Percentiles rank a stretch among this genome's conserved stretches.
phyloP scores from a whole-genome alignment of 2,797 vertebrate species.

The Enoplosus armatus region DNA sequence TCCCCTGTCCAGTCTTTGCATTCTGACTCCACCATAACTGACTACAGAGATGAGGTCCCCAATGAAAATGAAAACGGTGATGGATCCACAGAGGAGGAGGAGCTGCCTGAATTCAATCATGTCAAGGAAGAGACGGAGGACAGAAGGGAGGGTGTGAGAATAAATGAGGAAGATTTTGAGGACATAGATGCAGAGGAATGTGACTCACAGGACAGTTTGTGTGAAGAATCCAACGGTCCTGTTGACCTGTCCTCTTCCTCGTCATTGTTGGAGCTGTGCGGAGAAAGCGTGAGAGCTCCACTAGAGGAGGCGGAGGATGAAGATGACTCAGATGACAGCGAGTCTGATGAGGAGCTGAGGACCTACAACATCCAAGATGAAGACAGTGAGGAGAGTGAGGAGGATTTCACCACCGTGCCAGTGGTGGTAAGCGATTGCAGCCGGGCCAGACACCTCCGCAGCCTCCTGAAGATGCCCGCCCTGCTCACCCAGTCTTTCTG shows the following conservation, averaged over 20 bases:
- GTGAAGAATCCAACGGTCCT: constrained; percentile 71
- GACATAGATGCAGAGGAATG: constrained; percentile 80
- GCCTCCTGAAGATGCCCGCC: constrained; percentile 94
- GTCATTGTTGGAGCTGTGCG: constrained; percentile 78
- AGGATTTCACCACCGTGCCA: constrained; percentile 84
- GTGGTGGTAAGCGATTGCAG: constrained; percentile 95
- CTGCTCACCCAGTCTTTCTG: constrained; percentile 89
- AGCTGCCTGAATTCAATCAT: constrained; percentile 87
- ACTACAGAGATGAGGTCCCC: constrained; percentile 76
- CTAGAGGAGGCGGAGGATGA: constrained; percentile 88
- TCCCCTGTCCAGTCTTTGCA: constrained; percentile 72
- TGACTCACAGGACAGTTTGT: constrained; percentile 74
- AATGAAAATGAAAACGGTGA: constrained; percentile 90
- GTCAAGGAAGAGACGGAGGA: constrained; percentile 63
- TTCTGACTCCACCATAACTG: constrained; percentile 74
- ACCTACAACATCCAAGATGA: constrained; percentile 96
- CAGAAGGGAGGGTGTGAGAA: constrained; percentile 50
- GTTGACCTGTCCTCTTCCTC: constrained; percentile 79
- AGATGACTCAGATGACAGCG: constrained; percentile 94
- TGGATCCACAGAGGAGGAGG: constrained; percentile 89
- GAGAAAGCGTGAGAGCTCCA: constrained; percentile 80
- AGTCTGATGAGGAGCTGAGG: constrained; percentile 95
- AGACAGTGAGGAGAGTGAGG: constrained; percentile 93
- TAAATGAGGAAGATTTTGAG: constrained; percentile 79
- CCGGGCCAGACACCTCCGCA: constrained; percentile 89